Percentiles rank a stretch among this genome's conserved stretches.
Conservation (phyloP, 2,113 vertebrate genomes). For the Esox niger region DNA sequence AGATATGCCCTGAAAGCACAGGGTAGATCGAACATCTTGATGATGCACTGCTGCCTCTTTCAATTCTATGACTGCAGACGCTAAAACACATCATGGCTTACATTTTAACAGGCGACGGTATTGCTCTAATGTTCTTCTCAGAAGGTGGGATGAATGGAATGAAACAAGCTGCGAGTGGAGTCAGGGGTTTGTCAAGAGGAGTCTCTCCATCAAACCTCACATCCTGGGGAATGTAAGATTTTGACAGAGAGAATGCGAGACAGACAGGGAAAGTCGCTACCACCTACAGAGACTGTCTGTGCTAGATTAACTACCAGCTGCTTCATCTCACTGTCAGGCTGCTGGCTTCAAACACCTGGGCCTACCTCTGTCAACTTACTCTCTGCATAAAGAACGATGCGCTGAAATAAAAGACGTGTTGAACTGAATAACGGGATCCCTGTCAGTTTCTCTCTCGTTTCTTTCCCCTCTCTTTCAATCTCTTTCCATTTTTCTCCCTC, state of each 20-base stretch:
- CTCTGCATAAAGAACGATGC: not conserved
- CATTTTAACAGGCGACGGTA: no score
- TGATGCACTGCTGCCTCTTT: no score
- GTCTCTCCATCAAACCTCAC: no score
- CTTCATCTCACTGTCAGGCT: not conserved
- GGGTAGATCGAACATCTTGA: no score
- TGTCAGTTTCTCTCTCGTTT: slow-evolving; percentile 1
- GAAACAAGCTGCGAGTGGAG: slow-evolving; percentile 1
- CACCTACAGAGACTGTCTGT: not conserved
- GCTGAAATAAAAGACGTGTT: no score
- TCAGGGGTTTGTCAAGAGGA: no score
- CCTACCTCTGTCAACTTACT: not conserved
- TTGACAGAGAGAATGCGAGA: not conserved
- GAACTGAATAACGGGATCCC: no score
- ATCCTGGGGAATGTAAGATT: not conserved
- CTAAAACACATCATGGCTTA: no score
- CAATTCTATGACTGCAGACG: no score
- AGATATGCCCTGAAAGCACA: no score
- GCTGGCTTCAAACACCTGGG: not conserved
- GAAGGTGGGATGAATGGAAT: not conserved
- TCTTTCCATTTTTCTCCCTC: not conserved
- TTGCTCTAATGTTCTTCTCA: not conserved
- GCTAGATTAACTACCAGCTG: not conserved
- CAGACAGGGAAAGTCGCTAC: not conserved
- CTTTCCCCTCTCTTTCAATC: not conserved